Percentiles rank a stretch among this genome's conserved stretches.
Conservation (phyloP, 1,140 invertebrate genomes). For the Anoplophora glabripennis region DNA sequence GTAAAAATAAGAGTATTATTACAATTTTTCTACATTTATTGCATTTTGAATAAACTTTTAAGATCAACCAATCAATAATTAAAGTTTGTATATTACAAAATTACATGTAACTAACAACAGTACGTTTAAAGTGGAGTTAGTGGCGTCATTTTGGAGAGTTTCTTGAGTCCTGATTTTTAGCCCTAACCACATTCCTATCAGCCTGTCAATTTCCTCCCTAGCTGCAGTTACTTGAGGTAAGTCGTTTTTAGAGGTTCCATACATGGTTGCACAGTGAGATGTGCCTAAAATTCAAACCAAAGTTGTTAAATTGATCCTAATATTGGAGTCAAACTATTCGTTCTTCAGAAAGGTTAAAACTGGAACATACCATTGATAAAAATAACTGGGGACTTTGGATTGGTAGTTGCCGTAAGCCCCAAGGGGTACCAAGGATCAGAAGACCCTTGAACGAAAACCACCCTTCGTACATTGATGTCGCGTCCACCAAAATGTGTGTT, state of each 20-base stretch:
- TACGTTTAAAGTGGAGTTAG: too few species aligned
- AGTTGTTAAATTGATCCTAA: too few species aligned
- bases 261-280: conserved; percentile 74
- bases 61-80: too few species aligned
- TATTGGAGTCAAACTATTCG: too few species aligned
- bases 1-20: too few species aligned
- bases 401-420: not conserved
- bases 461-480: not conserved
- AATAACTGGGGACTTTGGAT: not conserved
- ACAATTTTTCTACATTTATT: too few species aligned
- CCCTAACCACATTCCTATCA: conserved; percentile 50
- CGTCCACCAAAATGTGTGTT: not conserved
- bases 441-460: not conserved
- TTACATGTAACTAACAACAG: too few species aligned
- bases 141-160: too few species aligned
- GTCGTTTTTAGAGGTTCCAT: conserved; percentile 63
- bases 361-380: not conserved
- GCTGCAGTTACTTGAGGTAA: conserved; percentile 61
- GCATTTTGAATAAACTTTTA: too few species aligned
- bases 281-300: not conserved
- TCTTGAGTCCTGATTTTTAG: too few species aligned
- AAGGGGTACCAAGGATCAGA: not conserved
- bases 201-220: conserved; percentile 57
- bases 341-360: too few species aligned
- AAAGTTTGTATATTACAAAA: too few species aligned